Conservation (phyloP, 1,140 invertebrate genomes). For the Psilanteris sp. region DNA sequence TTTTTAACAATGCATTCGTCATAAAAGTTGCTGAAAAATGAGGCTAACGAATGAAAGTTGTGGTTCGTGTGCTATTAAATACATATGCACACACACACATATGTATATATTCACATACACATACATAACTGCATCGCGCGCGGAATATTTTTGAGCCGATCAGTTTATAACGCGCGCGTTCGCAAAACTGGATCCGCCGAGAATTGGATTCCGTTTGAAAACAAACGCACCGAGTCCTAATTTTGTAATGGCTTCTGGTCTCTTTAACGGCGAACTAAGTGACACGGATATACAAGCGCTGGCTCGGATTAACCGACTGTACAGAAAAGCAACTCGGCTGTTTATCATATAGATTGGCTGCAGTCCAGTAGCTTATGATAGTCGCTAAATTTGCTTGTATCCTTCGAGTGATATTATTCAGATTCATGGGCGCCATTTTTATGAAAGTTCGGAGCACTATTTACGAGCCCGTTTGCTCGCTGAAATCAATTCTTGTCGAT, state of each 20-base stretch:
- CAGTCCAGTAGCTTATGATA: constrained; percentile 40
- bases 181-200: too few species aligned
- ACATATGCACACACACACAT: too few species aligned
- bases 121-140: too few species aligned
- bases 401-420: neutral
- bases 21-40: constrained; percentile 26
- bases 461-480: constrained; percentile 1
- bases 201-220: too few species aligned
- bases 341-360: constrained; percentile 78
- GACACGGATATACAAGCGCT: constrained; percentile 62
- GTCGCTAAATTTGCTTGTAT: constrained; percentile 17
- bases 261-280: constrained; percentile 52
- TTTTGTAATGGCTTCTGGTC: constrained; percentile 28
- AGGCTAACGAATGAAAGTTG: constrained; percentile 10
- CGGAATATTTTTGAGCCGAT: too few species aligned
- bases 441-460: neutral
- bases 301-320: constrained; percentile 36
- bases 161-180: too few species aligned
- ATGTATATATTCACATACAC: too few species aligned
- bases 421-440: constrained; percentile 15
- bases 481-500: constrained; percentile 16
- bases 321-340: constrained; percentile 57
- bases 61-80: too few species aligned
- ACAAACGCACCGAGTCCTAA: constrained; percentile 20
- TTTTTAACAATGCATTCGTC: constrained; percentile 38